These are phyloP conservation scores for Ochlodes sylvanus DNA, from an alignment of 2,888 invertebrate genomes.

Conservation along the genomic window DNA sequence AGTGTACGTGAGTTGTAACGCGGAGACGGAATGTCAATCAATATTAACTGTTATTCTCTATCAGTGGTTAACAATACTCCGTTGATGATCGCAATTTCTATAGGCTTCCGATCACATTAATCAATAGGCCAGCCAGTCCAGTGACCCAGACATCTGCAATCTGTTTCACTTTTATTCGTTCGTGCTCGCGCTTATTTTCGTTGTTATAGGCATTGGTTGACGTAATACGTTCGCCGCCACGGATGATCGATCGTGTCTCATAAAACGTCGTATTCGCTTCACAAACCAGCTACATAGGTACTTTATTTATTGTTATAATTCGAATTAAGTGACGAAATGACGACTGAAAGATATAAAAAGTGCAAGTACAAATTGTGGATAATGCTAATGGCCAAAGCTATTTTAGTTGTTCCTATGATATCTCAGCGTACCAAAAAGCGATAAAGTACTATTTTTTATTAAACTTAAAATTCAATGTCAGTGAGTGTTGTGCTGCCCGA, in stretches of 20 bases:
- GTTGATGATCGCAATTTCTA: background rate
- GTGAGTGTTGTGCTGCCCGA: too few relatives aligned
- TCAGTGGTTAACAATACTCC: background rate
- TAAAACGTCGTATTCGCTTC: constrained; percentile 19
- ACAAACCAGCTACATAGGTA: constrained; percentile 11
- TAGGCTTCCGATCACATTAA: constrained; percentile 7
- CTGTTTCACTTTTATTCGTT: constrained; percentile 50
- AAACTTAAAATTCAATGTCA: too few relatives aligned
- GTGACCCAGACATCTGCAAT: constrained; percentile 62
- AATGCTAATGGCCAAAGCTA: too few relatives aligned
- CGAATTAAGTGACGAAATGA: background rate
- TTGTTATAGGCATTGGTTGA: constrained; percentile 29
- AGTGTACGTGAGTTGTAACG: background rate
- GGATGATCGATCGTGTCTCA: constrained; percentile 27
- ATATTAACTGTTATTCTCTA: background rate
- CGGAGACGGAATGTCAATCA: background rate
- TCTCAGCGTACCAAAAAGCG: too few relatives aligned
- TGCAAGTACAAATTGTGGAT: too few relatives aligned
- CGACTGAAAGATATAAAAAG: background rate
- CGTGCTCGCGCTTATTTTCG: constrained; percentile 32
- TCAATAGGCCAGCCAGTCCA: constrained; percentile 56
- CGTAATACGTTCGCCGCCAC: constrained; percentile 32
- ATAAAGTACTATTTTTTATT: too few relatives aligned
- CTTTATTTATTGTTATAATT: constrained; percentile 14
- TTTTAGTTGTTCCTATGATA: too few relatives aligned